Base-by-base conservation (phyloP, 1,140 invertebrate genomes). In the Trachymyrmex septentrionalis region DNA sequence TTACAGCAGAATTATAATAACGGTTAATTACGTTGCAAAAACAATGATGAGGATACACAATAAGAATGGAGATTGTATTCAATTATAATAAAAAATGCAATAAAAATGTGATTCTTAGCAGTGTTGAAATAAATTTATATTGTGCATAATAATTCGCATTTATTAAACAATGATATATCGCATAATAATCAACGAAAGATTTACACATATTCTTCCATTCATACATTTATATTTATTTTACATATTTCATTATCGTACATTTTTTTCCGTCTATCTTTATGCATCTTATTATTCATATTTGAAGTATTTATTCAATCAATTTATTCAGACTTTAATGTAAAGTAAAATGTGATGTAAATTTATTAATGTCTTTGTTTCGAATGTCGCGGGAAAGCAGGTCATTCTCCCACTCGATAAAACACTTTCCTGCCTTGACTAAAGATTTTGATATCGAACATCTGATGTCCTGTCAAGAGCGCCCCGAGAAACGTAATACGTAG, bases 371-470 rank as follows among this genome's bases (percentile, higher is more conserved):
- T 34, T 21, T 30, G 12, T 64, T 77, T 77, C 27, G 9, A 78
- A 78, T 21, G 16, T 24, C 24, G 59, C 38, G 57, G 21, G 4
- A 6, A 48, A 38, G 12, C 30, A 63, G 38, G 10, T 0, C 5
- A n/a, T 30, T 3, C 27, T n/a, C 24, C 57, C 75, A 21, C 30
- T 59, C 38, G 59, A 77, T 63, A 78, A 63, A 59, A 14, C 21
- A 44, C 7, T 7, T 48, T 69, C 7, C 67, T 50, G 6, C 38
- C 30, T 38, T 30, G 27, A 75, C 19, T 14, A 12, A 38, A 38
- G 53, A 38, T 34, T 59, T 21, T 53, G n/a, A 71, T 50, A 71
- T 71, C 38, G 30, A 66, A 66, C 64, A 66, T 66, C 63, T 64
- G 63, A 64, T 34, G 34, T 44, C 21, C 67, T 71, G 38, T 24